Conservation (phyloP, 2,888 invertebrate species). For the Nipponacmea schrenckii region DNA sequence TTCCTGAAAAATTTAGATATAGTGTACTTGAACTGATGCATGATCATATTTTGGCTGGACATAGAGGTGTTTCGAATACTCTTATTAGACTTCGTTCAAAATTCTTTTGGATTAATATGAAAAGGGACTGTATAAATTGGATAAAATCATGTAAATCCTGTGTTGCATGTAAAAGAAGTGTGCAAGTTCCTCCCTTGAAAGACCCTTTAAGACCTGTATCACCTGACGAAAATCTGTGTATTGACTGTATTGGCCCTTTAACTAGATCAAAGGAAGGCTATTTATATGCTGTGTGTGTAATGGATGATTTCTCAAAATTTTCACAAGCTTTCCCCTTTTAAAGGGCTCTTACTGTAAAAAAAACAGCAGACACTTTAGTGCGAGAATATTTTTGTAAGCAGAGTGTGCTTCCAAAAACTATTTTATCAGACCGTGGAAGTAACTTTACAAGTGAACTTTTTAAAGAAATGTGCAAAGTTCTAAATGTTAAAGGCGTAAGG, state of each 20-base stretch:
- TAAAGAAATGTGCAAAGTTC: too few relatives aligned
- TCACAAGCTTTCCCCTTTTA: background rate
- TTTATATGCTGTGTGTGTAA: slow-evolving; percentile 4
- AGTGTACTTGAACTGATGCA: background rate
- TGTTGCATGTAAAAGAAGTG: background rate
- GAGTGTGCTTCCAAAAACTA: background rate
- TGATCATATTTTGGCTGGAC: too few relatives aligned
- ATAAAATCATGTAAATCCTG: background rate
- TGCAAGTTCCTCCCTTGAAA: background rate
- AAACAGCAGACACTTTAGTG: background rate
- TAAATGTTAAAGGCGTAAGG: too few relatives aligned
- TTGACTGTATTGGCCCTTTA: slow-evolving; percentile 5
- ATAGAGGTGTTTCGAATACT: background rate
- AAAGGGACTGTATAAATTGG: background rate
- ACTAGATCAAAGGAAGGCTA: background rate
- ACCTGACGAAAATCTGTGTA: background rate
- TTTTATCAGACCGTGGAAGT: too few relatives aligned
- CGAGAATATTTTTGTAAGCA: background rate
- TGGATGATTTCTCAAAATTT: slow-evolving; percentile 10
- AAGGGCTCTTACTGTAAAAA: background rate
- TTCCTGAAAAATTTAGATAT: background rate
- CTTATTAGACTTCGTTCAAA: background rate
- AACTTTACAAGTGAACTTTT: too few relatives aligned
- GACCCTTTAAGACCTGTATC: background rate
- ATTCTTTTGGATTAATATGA: background rate